Percentiles rank a stretch among this genome's conserved stretches.
phyloP scores from a whole-genome alignment of 2,797 vertebrate genomes.

The Hypotaenidia philippensis region DNA sequence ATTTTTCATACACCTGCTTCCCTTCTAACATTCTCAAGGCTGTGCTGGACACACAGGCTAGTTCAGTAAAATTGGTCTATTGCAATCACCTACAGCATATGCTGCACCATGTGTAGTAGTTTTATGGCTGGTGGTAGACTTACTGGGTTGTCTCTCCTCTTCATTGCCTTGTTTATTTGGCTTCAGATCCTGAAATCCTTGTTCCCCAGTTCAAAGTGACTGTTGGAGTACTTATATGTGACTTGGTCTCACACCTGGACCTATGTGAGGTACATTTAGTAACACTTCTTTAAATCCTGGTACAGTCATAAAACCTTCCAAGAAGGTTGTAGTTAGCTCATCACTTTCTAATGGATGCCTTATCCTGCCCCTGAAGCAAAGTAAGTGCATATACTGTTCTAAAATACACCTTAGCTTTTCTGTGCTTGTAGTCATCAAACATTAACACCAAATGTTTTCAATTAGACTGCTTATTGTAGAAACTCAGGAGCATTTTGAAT shows the following conservation, averaged over 20 bases:
- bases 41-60: background rate
- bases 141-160: background rate
- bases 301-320: slow-evolving; percentile 6
- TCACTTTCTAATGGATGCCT: slow-evolving; percentile 6
- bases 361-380: background rate
- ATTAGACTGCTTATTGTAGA: slow-evolving; percentile 50
- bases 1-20: background rate
- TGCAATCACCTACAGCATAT: background rate
- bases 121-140: background rate
- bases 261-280: background rate
- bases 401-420: slow-evolving; percentile 31
- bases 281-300: background rate
- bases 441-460: slow-evolving; percentile 58
- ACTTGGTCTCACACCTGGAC: background rate
- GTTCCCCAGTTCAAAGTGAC: background rate
- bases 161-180: background rate
- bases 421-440: slow-evolving; percentile 23
- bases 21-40: background rate
- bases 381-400: background rate
- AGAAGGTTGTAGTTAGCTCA: slow-evolving; percentile 9
- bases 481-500: slow-evolving; percentile 41
- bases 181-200: background rate
- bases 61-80: background rate
- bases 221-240: background rate
- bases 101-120: background rate